Evolutionary conservation across 2,888 invertebrate species (phyloP), one percentile per base, ranked within the genome.

Genomic region (Eristalis intricaria): DNA sequence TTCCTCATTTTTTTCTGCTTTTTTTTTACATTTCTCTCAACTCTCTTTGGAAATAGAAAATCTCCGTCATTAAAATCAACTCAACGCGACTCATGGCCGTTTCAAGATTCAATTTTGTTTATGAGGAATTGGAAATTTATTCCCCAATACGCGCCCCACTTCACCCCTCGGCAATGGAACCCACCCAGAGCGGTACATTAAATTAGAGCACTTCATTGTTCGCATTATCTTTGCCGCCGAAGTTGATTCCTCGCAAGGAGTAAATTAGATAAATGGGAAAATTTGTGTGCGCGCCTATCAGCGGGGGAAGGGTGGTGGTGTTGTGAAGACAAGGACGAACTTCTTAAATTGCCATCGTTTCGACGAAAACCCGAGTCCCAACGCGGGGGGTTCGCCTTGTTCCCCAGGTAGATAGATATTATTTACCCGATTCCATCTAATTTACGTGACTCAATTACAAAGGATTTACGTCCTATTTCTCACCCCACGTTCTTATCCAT

Each of bases 371-470:
- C 43, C 4, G n/a, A 43, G 26, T 26, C 19, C 19, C 50, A 19
- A 56, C 35, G 63, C 66, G 8, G 8, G 35, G 43, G 38, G 13
- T 19, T 38, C 4, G 19, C 66, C 50, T 56, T 61, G 69, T 38
- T 71, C 56, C 38, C 64, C 32, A 70, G 78, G 78, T 79, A 66
- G 86, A 83, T 86, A 86, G 78, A 86, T 86, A 83, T 86, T 78
- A 83, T 86, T 86, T 86, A 82, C 68, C 83, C 66, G 75, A 82
- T 83, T 82, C 78, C 75, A 86, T 82, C 82, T 79, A 82, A 78
- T 83, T 82, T 91, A 91, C 91, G 90, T 91, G 90, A 92, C 91
- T 91, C 91, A 91, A 91, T 91, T 90, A 90, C 89, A 89, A 90
- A 89, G 89, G 89, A 90, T 90, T 90, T 90, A 89, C 79, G 79